These are phyloP conservation scores for Chaetodon trifasciatus DNA, from an alignment of 2,797 vertebrate genomes.

Conservation along the genomic window DNA sequence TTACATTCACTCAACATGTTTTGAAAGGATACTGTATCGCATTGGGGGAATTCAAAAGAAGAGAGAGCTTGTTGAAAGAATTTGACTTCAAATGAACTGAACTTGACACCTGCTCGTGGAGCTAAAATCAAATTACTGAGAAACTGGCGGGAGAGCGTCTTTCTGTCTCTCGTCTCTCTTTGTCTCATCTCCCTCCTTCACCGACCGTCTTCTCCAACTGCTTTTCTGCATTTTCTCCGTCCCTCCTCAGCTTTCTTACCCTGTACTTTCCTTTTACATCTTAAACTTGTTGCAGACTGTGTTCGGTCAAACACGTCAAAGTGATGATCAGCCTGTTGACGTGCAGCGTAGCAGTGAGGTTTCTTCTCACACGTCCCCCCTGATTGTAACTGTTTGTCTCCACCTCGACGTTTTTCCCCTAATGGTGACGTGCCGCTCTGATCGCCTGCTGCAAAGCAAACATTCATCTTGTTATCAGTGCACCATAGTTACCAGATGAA, in stretches of 20 bases:
- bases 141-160: neutral
- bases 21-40: neutral
- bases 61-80: neutral
- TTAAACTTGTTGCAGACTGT: neutral
- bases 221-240: neutral
- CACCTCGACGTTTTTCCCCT: neutral
- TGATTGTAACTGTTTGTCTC: neutral
- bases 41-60: neutral
- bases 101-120: neutral
- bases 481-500: neutral
- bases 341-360: neutral
- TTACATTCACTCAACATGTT: conserved; percentile 5
- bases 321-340: neutral
- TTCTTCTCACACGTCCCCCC: neutral
- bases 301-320: too few relatives aligned
- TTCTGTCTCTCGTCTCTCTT: neutral
- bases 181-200: neutral
- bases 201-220: neutral
- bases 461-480: neutral
- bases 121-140: neutral
- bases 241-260: neutral
- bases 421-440: too few relatives aligned
- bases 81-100: neutral
- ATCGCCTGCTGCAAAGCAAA: neutral
- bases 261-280: too few relatives aligned